Evolutionary conservation across 2,113 vertebrate genomes (phyloP).

Genomic region (Seriola quinqueradiata): DNA sequence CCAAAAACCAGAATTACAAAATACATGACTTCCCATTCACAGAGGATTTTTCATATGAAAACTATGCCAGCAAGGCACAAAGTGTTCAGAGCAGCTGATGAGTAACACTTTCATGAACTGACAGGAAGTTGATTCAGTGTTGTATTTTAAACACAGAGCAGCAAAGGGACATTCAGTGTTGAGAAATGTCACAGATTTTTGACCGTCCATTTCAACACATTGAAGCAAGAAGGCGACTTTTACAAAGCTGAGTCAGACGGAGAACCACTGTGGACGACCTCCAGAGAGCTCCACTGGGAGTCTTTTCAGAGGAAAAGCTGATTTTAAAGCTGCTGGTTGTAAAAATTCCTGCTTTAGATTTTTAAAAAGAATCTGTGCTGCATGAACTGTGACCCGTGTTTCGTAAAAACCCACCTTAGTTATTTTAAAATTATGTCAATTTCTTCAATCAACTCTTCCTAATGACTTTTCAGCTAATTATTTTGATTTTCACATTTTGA

Average conservation of each 20-base stretch:
- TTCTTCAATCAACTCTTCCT: too few species aligned
- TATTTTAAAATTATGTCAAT: too few species aligned
- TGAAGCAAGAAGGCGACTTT: not conserved
- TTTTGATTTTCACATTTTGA: too few species aligned
- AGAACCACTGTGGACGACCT: not conserved
- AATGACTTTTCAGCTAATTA: not conserved
- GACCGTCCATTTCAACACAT: too few species aligned
- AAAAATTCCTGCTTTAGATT: not conserved
- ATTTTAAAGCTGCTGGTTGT: not conserved
- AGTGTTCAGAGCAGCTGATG: constrained; percentile 2
- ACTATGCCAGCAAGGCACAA: not conserved
- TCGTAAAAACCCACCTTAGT: too few species aligned
- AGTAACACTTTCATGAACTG: constrained; percentile 23
- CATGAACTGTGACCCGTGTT: not conserved
- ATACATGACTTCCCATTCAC: constrained; percentile 11
- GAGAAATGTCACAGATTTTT: not conserved
- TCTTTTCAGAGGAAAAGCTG: not conserved
- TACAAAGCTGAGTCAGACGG: not conserved
- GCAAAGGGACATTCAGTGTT: not conserved
- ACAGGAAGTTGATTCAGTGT: constrained; percentile 18
- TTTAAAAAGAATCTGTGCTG: not conserved
- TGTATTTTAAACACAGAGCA: constrained; percentile 32
- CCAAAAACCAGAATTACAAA: not conserved
- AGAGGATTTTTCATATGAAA: not conserved
- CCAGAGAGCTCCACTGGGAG: not conserved